Evolutionary conservation across 1,140 invertebrate genomes (phyloP).

Genomic region (Apis cerana): DNA sequence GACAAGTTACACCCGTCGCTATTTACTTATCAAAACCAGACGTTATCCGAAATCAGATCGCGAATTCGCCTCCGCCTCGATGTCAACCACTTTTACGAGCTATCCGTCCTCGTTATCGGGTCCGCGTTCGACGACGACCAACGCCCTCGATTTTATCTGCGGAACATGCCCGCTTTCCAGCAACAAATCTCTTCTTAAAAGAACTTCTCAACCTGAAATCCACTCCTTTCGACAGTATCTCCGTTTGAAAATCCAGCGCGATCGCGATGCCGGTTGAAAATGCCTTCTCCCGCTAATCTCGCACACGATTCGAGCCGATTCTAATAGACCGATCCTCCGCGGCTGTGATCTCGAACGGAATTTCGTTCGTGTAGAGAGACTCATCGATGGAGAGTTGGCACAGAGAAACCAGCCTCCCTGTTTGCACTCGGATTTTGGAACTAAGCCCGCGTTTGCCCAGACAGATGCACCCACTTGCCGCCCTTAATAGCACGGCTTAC

Average conservation of each 20-base stretch:
- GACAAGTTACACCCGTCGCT: background rate
- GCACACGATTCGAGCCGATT: background rate
- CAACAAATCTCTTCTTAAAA: constrained; percentile 19
- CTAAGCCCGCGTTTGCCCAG: constrained; percentile 73
- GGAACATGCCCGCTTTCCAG: constrained; percentile 27
- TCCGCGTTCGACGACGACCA: background rate
- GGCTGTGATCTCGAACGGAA: constrained; percentile 12
- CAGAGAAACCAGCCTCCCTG: constrained; percentile 59
- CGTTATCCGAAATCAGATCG: constrained; percentile 43
- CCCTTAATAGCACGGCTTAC: constrained; percentile 72
- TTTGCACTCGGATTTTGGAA: constrained; percentile 71
- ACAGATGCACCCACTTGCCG: constrained; percentile 73
- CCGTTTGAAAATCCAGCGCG: constrained; percentile 21
- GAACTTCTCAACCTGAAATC: constrained; percentile 29
- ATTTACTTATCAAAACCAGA: constrained; percentile 17
- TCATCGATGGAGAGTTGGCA: constrained; percentile 7
- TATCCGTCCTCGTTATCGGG: constrained; percentile 23
- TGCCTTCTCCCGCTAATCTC: constrained; percentile 16
- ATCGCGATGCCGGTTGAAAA: background rate
- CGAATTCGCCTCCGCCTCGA: constrained; percentile 12
- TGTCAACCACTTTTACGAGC: constrained; percentile 22
- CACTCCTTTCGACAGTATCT: constrained; percentile 29
- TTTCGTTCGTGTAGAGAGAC: background rate
- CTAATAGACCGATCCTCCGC: background rate
- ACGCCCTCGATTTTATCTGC: constrained; percentile 42